Conservation (phyloP, 1,140 invertebrate species). For the Pseudomyrmex cubaensis region DNA sequence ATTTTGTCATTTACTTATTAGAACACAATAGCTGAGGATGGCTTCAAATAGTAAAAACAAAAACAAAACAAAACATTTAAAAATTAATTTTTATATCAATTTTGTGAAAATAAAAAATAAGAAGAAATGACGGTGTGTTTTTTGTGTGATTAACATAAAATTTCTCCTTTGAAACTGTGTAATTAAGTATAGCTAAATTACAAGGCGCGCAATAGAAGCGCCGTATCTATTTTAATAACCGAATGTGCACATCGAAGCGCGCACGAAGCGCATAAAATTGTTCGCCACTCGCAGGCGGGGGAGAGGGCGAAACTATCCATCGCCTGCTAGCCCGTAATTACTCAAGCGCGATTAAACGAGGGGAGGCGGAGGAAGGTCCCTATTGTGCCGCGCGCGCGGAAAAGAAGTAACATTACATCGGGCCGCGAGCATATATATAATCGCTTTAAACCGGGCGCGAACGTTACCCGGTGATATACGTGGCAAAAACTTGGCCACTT, state of each 20-base stretch:
- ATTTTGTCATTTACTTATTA: too few species aligned
- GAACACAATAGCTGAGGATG: too few species aligned
- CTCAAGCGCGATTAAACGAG: slow-evolving; percentile 68
- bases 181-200: slow-evolving; percentile 16
- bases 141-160: not conserved
- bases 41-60: too few species aligned
- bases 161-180: slow-evolving; percentile 29
- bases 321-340: slow-evolving; percentile 69
- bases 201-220: slow-evolving; percentile 9
- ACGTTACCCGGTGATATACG: slow-evolving; percentile 77
- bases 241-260: slow-evolving; percentile 22
- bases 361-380: not conserved
- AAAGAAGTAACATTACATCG: slow-evolving; percentile 69
- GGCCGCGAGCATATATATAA: slow-evolving; percentile 50
- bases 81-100: too few species aligned
- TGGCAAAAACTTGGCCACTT: slow-evolving; percentile 77
- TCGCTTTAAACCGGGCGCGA: slow-evolving; percentile 74
- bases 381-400: slow-evolving; percentile 9
- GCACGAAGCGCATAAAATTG: slow-evolving; percentile 37
- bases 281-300: slow-evolving; percentile 24
- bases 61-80: too few species aligned
- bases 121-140: not conserved
- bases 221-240: slow-evolving; percentile 49
- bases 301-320: slow-evolving; percentile 61
- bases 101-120: too few species aligned